Evolutionary conservation across 92 coral and sea anemone genomes (phyloP).

Genomic region (Epizoanthus fatuus): DNA sequence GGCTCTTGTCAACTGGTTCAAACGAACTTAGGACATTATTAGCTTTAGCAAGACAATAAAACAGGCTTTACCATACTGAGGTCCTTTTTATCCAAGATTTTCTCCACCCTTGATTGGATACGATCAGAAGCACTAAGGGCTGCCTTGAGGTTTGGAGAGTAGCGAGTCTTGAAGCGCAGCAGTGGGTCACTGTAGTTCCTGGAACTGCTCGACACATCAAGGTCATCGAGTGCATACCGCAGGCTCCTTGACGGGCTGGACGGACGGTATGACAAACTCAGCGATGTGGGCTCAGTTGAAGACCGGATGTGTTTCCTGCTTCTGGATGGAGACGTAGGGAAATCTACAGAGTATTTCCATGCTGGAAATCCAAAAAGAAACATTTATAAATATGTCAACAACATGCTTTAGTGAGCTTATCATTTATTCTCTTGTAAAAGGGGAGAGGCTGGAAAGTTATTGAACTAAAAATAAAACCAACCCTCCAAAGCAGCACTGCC

Average conservation of each 20-base stretch:
- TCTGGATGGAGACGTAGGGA: conserved; percentile 74
- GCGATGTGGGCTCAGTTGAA: conserved; percentile 87
- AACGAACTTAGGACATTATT: too few relatives aligned
- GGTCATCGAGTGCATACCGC: conserved; percentile 92
- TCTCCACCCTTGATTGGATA: conserved; percentile 94
- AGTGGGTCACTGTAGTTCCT: conserved; percentile 91
- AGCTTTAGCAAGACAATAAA: neutral
- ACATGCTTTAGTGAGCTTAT: too few relatives aligned
- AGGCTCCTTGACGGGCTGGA: conserved; percentile 95
- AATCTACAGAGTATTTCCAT: conserved; percentile 98
- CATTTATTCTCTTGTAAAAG: too few relatives aligned
- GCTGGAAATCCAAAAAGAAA: conserved; percentile 53
- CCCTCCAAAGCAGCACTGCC: too few relatives aligned
- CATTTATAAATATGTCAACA: too few relatives aligned
- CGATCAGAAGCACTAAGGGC: conserved; percentile 97
- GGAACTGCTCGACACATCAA: conserved; percentile 72
- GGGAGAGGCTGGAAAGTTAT: too few relatives aligned
- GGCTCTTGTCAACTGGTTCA: neutral
- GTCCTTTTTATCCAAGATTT: conserved; percentile 78
- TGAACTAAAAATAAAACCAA: too few relatives aligned
- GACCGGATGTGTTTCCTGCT: conserved; percentile 87
- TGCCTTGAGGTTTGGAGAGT: conserved; percentile 95
- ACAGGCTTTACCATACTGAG: conserved; percentile 23
- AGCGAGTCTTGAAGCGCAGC: conserved; percentile 89
- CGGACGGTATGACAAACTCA: conserved; percentile 85